phyloP scores from a whole-genome alignment of 2,888 invertebrate species.

The Serripes groenlandicus region DNA sequence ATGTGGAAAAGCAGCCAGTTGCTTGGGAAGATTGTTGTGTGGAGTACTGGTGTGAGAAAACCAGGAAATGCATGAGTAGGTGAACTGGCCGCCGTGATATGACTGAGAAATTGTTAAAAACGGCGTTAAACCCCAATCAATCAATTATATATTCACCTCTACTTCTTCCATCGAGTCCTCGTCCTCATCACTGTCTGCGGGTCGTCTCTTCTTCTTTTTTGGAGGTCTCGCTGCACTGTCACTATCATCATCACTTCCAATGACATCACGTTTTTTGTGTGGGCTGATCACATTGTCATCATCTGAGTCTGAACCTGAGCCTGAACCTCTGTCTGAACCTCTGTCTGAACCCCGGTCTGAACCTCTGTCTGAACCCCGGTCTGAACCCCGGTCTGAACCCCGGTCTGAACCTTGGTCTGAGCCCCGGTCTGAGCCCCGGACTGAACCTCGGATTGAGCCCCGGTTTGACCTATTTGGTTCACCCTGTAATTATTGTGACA shows the following conservation, averaged over 20 bases:
- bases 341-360: neutral
- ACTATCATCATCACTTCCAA: slow-evolving; percentile 79
- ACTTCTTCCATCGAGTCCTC: slow-evolving; percentile 66
- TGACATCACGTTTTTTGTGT: slow-evolving; percentile 64
- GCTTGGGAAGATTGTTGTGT: too few species aligned
- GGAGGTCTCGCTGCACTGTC: slow-evolving; percentile 82
- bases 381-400: slow-evolving; percentile 4
- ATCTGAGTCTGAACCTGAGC: slow-evolving; percentile 28
- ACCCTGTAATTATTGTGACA: neutral
- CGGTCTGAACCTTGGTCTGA: neutral
- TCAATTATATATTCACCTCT: neutral
- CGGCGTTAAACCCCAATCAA: too few species aligned
- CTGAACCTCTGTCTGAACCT: too few species aligned
- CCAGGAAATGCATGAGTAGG: too few species aligned
- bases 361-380: slow-evolving; percentile 3
- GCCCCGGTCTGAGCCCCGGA: too few species aligned
- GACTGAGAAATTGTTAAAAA: too few species aligned
- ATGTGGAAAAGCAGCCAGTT: too few species aligned
- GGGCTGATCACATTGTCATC: slow-evolving; percentile 61
- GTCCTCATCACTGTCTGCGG: slow-evolving; percentile 50
- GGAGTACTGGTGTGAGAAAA: too few species aligned
- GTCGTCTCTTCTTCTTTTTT: slow-evolving; percentile 32
- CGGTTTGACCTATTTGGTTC: neutral
- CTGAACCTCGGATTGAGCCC: too few species aligned
- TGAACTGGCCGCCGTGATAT: too few species aligned